phyloP scores from a whole-genome alignment of 2,888 invertebrate species.

The Chorisops tibialis region DNA sequence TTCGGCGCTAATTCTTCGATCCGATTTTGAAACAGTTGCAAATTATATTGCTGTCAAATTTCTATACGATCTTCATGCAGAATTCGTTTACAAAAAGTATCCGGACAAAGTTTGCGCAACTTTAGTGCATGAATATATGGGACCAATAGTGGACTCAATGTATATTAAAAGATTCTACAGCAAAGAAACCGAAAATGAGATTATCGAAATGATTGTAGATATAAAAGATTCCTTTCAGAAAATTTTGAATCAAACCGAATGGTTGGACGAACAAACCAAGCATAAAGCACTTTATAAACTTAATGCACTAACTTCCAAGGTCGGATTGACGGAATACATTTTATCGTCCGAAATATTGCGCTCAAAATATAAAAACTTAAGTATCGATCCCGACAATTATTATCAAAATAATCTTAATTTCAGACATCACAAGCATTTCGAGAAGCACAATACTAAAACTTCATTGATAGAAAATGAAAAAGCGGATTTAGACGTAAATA shows the following conservation, averaged over 20 bases:
- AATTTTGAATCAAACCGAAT: not conserved
- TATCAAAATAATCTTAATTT: not conserved
- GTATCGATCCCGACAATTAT: not conserved
- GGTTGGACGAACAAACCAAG: constrained; percentile 23
- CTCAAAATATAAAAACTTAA: not conserved
- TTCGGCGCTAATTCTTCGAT: no score
- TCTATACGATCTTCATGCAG: not conserved
- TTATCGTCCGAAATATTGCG: not conserved
- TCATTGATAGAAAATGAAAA: not conserved
- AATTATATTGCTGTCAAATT: constrained; percentile 1
- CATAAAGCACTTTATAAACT: constrained; percentile 17
- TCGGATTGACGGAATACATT: not conserved
- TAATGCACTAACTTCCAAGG: not conserved
- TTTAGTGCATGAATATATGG: not conserved
- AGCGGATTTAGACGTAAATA: not conserved
- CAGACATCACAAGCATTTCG: not conserved
- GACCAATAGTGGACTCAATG: not conserved
- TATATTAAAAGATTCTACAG: not conserved
- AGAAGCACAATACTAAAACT: not conserved
- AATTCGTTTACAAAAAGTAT: not conserved
- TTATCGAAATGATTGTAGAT: constrained; percentile 9
- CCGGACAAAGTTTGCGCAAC: not conserved
- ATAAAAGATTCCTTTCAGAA: constrained; percentile 9
- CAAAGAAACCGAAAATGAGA: not conserved
- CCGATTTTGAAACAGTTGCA: not conserved